Evolutionary conservation across 1,140 invertebrate species (phyloP), one percentile per base, ranked within the genome.

Genomic region (Uloborus diversus): DNA sequence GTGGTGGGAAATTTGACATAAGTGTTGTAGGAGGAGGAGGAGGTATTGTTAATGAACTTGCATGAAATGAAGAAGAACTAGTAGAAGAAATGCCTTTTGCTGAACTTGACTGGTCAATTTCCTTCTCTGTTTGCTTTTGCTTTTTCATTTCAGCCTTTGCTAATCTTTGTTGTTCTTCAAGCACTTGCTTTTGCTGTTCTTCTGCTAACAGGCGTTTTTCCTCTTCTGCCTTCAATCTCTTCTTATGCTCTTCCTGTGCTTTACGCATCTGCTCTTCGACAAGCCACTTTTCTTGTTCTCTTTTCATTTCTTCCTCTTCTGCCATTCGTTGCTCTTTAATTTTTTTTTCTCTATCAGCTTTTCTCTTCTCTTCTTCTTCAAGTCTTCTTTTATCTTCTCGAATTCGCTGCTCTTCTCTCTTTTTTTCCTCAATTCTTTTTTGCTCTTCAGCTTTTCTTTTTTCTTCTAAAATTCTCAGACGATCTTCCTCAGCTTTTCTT

Each of bases 221-320:
- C 30, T 61, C 70, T 14, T 75, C 70, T 35, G 56, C 70, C 35
- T 62, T 61, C n/a, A 49, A 13, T 64, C 70, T 32, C 27, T 37
- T 71, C 32, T 59, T 57, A 25, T 76, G 59, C n/a, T 76, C 73
- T 56, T 64, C 73, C 30, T 65, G 59, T 23, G 49, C 59, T 35
- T 17, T 28, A 17, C 49, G 42, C 61, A 61, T 73, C 17, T 76
- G 73, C 25, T 76, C 61, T 35, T 35, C 61, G 0, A 65, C 73
- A 35, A 64, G 61, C 59, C 59, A 65, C 35, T n/a, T 53, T 53
- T 79, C 64, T 79, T 79, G 49, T 42, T 79, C 64, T 56, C 35
- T 37, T 57, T 42, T 42, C 75, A 66, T 68, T 51, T 65, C 49
- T 53, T 64, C 73, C 35, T 65, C 62, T 14, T 37, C 28, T 14